Evolutionary conservation across 2,888 invertebrate species (phyloP).

Genomic region (Leptopilina syphax): DNA sequence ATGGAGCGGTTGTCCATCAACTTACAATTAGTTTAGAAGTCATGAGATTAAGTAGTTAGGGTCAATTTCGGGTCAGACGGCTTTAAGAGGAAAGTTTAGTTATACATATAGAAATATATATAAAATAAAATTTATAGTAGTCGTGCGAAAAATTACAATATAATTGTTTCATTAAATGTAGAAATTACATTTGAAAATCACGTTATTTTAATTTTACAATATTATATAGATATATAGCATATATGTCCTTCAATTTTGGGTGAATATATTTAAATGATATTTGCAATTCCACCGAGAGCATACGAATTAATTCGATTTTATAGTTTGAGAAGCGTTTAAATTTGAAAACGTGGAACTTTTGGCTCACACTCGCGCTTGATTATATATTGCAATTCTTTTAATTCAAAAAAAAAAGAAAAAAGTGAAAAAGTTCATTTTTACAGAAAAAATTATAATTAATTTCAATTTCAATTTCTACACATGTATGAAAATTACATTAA

Average conservation of each 20-base stretch:
- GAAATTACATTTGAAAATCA: background rate
- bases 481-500: too few relatives aligned
- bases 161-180: background rate
- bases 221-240: background rate
- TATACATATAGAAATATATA: background rate
- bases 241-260: background rate
- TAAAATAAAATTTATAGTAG: background rate
- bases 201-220: background rate
- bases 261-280: constrained; percentile 3
- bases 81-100: background rate
- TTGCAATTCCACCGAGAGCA: constrained; percentile 10
- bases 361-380: background rate
- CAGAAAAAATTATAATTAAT: background rate
- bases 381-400: constrained; percentile 12
- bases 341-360: constrained; percentile 19
- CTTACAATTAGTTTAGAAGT: background rate
- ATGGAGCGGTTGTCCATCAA: background rate
- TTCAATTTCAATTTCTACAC: too few relatives aligned
- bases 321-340: constrained; percentile 21
- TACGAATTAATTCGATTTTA: constrained; percentile 10
- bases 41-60: constrained; percentile 1
- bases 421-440: background rate
- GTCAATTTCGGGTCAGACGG: background rate
- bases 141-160: background rate
- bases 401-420: too few relatives aligned